A percentile compares a stretch with the other conserved stretches of the same genome.
phyloP scores from a whole-genome alignment of 2,113 vertebrate species.

The Oostethus manadensis region DNA sequence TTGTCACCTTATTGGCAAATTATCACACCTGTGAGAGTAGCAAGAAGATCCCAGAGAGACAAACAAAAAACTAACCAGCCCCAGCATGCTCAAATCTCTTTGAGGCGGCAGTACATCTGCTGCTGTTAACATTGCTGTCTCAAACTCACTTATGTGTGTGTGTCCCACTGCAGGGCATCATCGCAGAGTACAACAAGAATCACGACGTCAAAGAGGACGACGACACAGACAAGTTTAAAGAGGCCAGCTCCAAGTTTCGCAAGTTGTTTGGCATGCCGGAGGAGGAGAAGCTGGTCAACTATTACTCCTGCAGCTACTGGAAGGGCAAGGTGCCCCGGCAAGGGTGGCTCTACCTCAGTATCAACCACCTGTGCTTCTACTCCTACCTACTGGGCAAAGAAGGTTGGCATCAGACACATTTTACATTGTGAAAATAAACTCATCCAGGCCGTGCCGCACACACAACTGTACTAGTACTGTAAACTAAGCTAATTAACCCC shows the following conservation, averaged over 20 bases:
- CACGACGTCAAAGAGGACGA: conserved; percentile 93
- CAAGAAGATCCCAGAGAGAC: too few species aligned
- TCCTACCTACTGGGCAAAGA: conserved; percentile 94
- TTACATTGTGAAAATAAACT: too few species aligned
- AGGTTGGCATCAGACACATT: conserved; percentile 70
- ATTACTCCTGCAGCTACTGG: conserved; percentile 99
- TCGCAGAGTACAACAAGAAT: conserved; percentile 96
- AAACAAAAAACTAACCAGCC: neutral
- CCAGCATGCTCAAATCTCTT: neutral
- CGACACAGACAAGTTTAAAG: conserved; percentile 96
- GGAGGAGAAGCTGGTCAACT: conserved; percentile 97
- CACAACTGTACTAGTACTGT: too few species aligned
- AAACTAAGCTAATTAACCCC: too few species aligned
- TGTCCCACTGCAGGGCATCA: conserved; percentile 81
- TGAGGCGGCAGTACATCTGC: neutral
- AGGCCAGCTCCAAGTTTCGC: conserved; percentile 89
- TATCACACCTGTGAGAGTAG: neutral
- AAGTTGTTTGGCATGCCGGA: conserved; percentile 95
- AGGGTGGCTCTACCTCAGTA: conserved; percentile 99
- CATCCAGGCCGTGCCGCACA: too few species aligned
- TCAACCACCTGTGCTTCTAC: conserved; percentile 98
- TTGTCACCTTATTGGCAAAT: neutral
- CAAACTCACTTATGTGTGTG: neutral
- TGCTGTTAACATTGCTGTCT: neutral
- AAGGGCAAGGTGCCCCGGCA: conserved; percentile 94